phyloP scores from a whole-genome alignment of 2,797 vertebrate species.

The Phoebastria nigripes region DNA sequence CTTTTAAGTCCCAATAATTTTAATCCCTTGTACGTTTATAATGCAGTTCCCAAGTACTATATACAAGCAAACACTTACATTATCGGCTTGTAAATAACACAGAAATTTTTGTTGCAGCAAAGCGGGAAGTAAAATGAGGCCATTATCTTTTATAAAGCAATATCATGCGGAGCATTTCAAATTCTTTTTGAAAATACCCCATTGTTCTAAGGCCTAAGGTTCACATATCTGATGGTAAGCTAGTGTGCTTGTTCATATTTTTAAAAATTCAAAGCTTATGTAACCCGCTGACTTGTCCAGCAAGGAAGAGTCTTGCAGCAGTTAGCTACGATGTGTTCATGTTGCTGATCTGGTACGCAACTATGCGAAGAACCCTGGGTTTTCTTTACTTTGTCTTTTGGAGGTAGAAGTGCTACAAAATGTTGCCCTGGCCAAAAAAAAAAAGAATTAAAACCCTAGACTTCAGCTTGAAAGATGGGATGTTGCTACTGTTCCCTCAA shows the following conservation, averaged over 20 bases:
- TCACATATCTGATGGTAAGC: conserved; percentile 2
- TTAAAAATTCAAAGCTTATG: neutral
- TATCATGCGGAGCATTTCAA: neutral
- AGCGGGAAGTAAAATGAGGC: conserved; percentile 19
- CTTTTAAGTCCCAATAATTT: neutral
- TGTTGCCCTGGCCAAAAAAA: neutral
- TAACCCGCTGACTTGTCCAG: neutral
- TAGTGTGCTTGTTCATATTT: neutral
- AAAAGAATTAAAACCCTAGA: neutral
- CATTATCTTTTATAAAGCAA: conserved; percentile 47
- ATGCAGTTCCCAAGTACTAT: neutral
- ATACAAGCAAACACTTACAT: neutral
- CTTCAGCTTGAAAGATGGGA: neutral
- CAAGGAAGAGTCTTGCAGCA: neutral
- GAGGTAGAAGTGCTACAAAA: neutral
- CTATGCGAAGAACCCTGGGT: neutral
- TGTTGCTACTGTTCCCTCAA: neutral
- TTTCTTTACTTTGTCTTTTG: neutral
- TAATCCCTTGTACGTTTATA: neutral
- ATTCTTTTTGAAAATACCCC: conserved; percentile 43
- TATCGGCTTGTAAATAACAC: conserved; percentile 24
- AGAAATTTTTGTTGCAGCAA: neutral
- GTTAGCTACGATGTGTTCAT: rapidly evolving
- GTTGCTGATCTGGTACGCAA: neutral
- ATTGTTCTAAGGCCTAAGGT: conserved; percentile 29